phyloP scores from a whole-genome alignment of 2,888 invertebrate genomes.

The Diaphora mendica region DNA sequence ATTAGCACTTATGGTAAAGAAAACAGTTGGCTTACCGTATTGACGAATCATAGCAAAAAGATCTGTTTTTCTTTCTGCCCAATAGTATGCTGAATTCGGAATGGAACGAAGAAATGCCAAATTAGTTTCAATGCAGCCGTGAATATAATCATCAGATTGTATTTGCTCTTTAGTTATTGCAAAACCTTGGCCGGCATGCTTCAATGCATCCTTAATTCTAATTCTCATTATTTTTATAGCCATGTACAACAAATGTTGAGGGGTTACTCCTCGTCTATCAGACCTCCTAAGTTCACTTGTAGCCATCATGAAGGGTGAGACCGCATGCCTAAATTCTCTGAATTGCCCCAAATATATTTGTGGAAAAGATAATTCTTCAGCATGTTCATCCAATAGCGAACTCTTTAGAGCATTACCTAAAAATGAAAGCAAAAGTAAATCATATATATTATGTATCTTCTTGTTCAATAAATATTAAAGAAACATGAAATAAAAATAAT shows the following conservation, averaged over 20 bases:
- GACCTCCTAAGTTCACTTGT: constrained; percentile 52
- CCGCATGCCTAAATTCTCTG: constrained; percentile 48
- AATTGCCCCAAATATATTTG: constrained; percentile 56
- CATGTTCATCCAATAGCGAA: constrained; percentile 53
- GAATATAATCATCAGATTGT: constrained; percentile 55
- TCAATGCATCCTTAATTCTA: constrained; percentile 44
- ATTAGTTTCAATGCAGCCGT: constrained; percentile 58
- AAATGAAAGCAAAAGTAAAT: constrained; percentile 42
- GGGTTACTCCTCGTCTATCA: constrained; percentile 58
- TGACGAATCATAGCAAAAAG: constrained; percentile 70
- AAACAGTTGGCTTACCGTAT: constrained; percentile 63
- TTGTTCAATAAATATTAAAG: constrained; percentile 27
- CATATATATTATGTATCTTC: constrained; percentile 20
- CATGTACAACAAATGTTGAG: constrained; percentile 52
- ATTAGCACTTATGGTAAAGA: constrained; percentile 68
- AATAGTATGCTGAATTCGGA: constrained; percentile 66
- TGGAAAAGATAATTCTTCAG: constrained; percentile 66
- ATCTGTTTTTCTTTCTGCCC: constrained; percentile 64
- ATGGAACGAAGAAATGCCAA: constrained; percentile 62
- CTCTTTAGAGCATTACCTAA: constrained; percentile 17
- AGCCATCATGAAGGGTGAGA: constrained; percentile 48
- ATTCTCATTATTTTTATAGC: constrained; percentile 37
- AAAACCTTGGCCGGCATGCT: constrained; percentile 51
- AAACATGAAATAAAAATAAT: background rate
- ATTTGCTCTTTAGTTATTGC: constrained; percentile 56